Base-by-base conservation (phyloP, 2,113 vertebrate genomes). In the Micromys minutus region DNA sequence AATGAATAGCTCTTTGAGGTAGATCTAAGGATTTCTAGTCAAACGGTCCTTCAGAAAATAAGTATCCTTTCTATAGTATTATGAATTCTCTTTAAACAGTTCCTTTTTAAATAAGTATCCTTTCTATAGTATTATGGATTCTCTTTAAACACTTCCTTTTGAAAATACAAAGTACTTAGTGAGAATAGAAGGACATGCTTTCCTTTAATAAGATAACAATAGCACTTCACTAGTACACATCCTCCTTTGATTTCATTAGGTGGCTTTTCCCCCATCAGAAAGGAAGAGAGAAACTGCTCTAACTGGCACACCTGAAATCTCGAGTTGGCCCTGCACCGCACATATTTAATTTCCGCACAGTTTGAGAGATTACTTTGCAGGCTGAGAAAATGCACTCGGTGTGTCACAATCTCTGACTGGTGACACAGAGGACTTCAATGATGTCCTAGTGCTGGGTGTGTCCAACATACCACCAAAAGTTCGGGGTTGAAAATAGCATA, bases 11-110 rank as follows among this genome's bases (percentile, higher is more conserved):
- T 52, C 59, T 95, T 17, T 85, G 86, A 96, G 77, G 76, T 10
- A 87, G 69, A 95, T 84, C 52, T 88, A 85, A 92, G 92, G 80
- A 90, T 81, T 96, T 92, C 86, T 81, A 55, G 45, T n/a, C 52
- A 76, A 94, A 80, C 4, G 50, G 10, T 26, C 94, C 63, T 95
- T 95, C 69, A 88, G 16, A 90, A 95, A 89, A 39, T 59, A 39
- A 69, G n/a, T 80, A 75, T 92, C 87, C 57, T 92, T 92, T 94
- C 76, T 90, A n/a, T 67, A 75, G 90, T 52, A 63, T 47, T 85
- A 81, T 15, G 0, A 22, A 87, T 65, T 95, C 39, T 93, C 63
- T 83, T 84, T 86, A 87, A 89, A 91, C 22, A 91, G 59, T 57
- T 94, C 47, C 85, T 52, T 87, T 65, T 85, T 76, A 77, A 89